A percentile compares a stretch with the other conserved stretches of the same genome.
Evolutionary conservation across 2,888 invertebrate species (phyloP).

Genomic region (Amaurobius ferox): DNA sequence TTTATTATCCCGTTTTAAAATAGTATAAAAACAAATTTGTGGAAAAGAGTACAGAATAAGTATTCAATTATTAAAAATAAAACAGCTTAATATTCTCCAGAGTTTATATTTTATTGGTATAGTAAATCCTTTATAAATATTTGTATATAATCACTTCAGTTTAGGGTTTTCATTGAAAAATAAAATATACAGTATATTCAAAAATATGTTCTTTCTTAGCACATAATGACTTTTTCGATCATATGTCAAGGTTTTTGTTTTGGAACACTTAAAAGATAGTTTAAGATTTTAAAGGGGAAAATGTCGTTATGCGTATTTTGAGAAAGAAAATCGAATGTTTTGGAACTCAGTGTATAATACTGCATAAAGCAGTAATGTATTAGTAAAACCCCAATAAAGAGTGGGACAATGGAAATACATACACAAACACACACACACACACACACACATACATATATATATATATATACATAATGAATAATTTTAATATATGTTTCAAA

Average conservation of each 20-base stretch:
- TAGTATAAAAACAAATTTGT: neutral
- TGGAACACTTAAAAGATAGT: neutral
- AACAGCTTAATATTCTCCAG: neutral
- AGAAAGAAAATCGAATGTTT: neutral
- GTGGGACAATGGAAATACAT: too few species aligned
- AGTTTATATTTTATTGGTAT: neutral
- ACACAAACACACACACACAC: too few species aligned
- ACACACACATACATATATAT: too few species aligned
- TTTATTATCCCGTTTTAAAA: neutral
- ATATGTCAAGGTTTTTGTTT: neutral
- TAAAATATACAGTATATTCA: neutral
- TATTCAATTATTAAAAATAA: too few species aligned
- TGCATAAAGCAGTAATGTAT: too few species aligned
- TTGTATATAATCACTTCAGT: neutral
- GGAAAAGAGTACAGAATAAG: neutral
- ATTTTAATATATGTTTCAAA: too few species aligned
- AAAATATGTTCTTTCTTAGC: neutral
- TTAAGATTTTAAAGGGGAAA: neutral
- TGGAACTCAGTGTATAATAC: neutral
- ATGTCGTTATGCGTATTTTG: neutral
- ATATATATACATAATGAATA: too few species aligned
- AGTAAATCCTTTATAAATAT: slow-evolving; percentile 1
- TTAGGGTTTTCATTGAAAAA: neutral
- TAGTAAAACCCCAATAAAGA: too few species aligned
- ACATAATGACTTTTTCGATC: neutral